phyloP scores from a whole-genome alignment of 1,140 invertebrate species.

The Lethrus apterus region DNA sequence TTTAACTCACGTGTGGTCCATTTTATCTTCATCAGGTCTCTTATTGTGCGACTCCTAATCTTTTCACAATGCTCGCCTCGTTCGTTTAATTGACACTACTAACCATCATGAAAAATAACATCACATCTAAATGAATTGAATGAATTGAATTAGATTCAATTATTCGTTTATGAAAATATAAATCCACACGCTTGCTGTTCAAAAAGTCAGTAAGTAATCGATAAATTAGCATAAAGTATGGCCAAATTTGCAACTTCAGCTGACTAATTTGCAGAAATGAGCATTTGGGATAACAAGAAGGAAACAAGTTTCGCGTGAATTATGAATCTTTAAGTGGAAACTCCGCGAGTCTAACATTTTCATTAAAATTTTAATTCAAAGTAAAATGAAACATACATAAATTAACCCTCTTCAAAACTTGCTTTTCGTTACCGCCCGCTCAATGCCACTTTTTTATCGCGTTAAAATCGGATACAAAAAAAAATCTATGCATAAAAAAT shows the following conservation, averaged over 20 bases:
- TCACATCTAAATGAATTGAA: neutral
- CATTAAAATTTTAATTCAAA: conserved; percentile 21
- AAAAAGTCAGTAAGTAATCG: conserved; percentile 11
- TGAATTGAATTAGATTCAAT: neutral
- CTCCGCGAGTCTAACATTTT: conserved; percentile 15
- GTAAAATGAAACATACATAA: conserved; percentile 18
- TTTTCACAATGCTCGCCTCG: neutral
- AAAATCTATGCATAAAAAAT: too few relatives aligned
- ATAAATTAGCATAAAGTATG: conserved; percentile 16
- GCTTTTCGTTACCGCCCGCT: neutral
- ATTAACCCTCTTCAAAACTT: conserved; percentile 17
- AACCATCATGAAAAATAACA: neutral
- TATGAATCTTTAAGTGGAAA: conserved; percentile 15
- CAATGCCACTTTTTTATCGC: neutral
- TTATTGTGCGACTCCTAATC: conserved; percentile 3
- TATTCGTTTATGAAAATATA: conserved; percentile 1
- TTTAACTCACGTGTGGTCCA: conserved; percentile 5
- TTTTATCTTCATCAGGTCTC: neutral
- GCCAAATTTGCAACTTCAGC: neutral
- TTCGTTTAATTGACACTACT: neutral
- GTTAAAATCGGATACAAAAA: neutral
- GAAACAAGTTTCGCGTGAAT: conserved; percentile 12
- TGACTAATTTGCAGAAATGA: conserved; percentile 12
- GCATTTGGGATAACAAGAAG: conserved; percentile 8
- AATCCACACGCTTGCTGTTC: neutral